Percentiles rank a stretch among this genome's conserved stretches.
Conservation (phyloP, 2,113 vertebrate genomes). For the Corythoichthys haematopterus region DNA sequence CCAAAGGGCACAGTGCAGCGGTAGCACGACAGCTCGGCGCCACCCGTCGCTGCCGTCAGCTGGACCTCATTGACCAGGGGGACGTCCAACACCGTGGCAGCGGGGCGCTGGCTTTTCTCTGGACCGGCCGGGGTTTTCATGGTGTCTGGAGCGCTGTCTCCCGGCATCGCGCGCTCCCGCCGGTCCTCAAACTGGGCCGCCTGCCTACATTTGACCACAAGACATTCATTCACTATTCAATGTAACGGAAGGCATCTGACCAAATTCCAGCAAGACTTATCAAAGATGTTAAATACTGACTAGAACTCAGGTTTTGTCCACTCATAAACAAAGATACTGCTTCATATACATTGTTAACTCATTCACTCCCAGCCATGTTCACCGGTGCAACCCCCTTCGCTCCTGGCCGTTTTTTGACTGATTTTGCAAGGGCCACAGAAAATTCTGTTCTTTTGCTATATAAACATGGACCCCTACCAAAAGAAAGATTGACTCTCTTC, state of each 20-base stretch:
- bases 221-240: not conserved
- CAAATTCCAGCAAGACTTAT: not conserved
- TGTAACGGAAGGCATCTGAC: not conserved
- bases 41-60: conserved; percentile 89
- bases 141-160: conserved; percentile 77
- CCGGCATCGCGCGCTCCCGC: conserved; percentile 74
- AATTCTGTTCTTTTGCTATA: too few species aligned
- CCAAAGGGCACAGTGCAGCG: conserved; percentile 92
- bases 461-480: too few species aligned
- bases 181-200: not conserved
- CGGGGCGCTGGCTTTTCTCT: conserved; percentile 48
- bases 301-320: not conserved
- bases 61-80: conserved; percentile 87
- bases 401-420: too few species aligned
- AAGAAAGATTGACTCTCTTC: too few species aligned
- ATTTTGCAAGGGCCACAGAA: too few species aligned
- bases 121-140: conserved; percentile 71
- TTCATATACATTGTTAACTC: too few species aligned
- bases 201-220: conserved; percentile 31
- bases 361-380: too few species aligned
- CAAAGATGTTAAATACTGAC: not conserved
- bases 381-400: too few species aligned
- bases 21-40: conserved; percentile 92
- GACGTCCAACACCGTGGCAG: conserved; percentile 60
- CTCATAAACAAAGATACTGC: too few species aligned